Conservation (phyloP, 2,888 invertebrate species). For the Cataglyphis rosenhaueri region DNA sequence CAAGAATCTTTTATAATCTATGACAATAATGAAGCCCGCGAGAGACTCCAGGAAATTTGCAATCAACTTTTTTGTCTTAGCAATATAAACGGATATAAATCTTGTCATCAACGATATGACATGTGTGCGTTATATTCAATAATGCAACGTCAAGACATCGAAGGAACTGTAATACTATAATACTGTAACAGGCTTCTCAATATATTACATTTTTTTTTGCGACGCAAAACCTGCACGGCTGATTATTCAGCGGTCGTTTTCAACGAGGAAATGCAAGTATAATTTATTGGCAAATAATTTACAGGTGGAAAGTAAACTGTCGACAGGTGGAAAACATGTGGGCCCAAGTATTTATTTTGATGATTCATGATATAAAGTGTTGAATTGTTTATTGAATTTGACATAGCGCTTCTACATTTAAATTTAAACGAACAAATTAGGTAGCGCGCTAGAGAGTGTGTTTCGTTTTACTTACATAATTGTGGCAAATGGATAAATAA, state of each 20-base stretch:
- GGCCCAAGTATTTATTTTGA: neutral
- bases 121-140: neutral
- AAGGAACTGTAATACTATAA: neutral
- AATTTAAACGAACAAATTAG: neutral
- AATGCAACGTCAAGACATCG: neutral
- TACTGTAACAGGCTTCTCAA: neutral
- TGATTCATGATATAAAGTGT: neutral
- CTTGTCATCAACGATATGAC: neutral
- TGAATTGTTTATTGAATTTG: neutral
- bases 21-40: neutral
- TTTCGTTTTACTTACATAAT: neutral
- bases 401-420: neutral
- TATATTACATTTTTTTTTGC: neutral
- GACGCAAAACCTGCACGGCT: neutral
- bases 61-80: slow-evolving; percentile 9
- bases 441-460: neutral
- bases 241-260: neutral
- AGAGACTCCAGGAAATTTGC: slow-evolving; percentile 25
- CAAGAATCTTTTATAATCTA: slow-evolving; percentile 11
- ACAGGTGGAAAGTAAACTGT: neutral
- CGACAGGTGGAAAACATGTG: neutral
- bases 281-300: slow-evolving; percentile 16
- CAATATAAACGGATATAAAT: slow-evolving; percentile 24
- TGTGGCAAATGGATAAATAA: neutral
- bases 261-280: slow-evolving; percentile 13